Percentiles rank a stretch among this genome's conserved stretches.
Evolutionary conservation across 2,113 vertebrate species (phyloP).

Genomic region (Gymnocephalus cernua): DNA sequence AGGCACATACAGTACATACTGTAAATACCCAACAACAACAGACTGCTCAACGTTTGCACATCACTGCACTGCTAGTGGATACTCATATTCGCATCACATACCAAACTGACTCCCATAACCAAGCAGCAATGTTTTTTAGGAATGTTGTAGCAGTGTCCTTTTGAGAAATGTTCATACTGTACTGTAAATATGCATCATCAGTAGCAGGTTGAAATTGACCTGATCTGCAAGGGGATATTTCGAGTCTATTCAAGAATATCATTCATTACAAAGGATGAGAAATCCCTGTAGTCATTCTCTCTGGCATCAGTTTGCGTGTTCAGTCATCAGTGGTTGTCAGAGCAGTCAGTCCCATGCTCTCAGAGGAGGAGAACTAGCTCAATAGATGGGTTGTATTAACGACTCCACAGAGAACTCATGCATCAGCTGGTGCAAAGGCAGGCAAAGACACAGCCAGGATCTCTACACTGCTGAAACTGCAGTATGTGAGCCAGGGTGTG

Average conservation of each 20-base stretch:
- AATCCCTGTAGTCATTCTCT: slow-evolving; percentile 69
- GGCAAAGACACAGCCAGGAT: slow-evolving; percentile 56
- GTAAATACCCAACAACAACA: background rate
- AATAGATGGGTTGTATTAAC: slow-evolving; percentile 77
- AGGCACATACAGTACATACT: background rate
- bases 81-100: slow-evolving; percentile 19
- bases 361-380: slow-evolving; percentile 73
- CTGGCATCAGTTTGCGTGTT: slow-evolving; percentile 68
- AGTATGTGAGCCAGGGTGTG: slow-evolving; percentile 60
- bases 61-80: slow-evolving; percentile 38
- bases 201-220: slow-evolving; percentile 15
- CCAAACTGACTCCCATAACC: slow-evolving; percentile 11
- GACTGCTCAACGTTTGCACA: slow-evolving; percentile 18
- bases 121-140: slow-evolving; percentile 18
- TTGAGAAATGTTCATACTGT: background rate
- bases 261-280: slow-evolving; percentile 60
- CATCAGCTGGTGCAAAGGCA: slow-evolving; percentile 73
- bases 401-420: slow-evolving; percentile 76
- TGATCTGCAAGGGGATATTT: slow-evolving; percentile 40
- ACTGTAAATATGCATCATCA: slow-evolving; percentile 2
- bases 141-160: background rate
- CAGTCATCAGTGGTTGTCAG: slow-evolving; percentile 71
- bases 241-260: slow-evolving; percentile 39
- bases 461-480: slow-evolving; percentile 60
- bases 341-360: slow-evolving; percentile 69